Evolutionary conservation across 2,797 vertebrate species (phyloP).

Genomic region (Otolemur crassicaudatus): DNA sequence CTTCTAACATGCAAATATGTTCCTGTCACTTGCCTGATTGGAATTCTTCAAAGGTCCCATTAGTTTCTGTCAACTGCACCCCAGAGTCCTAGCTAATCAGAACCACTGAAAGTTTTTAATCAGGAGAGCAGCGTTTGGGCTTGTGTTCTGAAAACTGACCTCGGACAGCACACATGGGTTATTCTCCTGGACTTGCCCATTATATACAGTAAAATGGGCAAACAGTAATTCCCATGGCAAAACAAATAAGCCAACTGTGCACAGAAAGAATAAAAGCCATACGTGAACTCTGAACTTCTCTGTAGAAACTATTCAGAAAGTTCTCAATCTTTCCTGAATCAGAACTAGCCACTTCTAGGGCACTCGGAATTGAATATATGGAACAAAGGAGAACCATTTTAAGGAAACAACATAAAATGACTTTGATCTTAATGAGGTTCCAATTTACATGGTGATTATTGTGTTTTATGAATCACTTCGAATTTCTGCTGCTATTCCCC

Average conservation of each 20-base stretch:
- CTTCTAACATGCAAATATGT: slow-evolving; percentile 16
- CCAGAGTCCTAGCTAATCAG: slow-evolving; percentile 4
- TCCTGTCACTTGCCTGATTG: slow-evolving; percentile 20
- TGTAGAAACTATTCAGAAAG: background rate
- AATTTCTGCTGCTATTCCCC: slow-evolving; percentile 55
- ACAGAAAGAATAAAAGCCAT: background rate
- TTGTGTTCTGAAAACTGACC: background rate
- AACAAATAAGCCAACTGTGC: background rate
- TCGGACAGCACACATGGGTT: background rate
- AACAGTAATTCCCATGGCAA: background rate
- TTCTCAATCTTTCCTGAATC: background rate
- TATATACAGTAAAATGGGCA: background rate
- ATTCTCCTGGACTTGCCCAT: background rate
- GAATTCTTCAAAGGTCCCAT: slow-evolving; percentile 19
- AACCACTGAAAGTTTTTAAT: background rate
- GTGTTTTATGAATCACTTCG: slow-evolving; percentile 51
- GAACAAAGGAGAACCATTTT: slow-evolving; percentile 41
- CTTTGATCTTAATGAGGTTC: slow-evolving; percentile 25
- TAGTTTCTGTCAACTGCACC: slow-evolving; percentile 52
- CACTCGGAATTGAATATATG: background rate
- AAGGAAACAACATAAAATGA: slow-evolving; percentile 28
- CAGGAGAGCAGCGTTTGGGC: background rate
- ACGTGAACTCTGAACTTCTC: background rate
- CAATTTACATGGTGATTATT: slow-evolving; percentile 47
- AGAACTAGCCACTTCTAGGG: background rate